Evolutionary conservation across 2,888 invertebrate genomes (phyloP), one percentile per base, ranked within the genome.

Genomic region (Tryphoninae sp.): DNA sequence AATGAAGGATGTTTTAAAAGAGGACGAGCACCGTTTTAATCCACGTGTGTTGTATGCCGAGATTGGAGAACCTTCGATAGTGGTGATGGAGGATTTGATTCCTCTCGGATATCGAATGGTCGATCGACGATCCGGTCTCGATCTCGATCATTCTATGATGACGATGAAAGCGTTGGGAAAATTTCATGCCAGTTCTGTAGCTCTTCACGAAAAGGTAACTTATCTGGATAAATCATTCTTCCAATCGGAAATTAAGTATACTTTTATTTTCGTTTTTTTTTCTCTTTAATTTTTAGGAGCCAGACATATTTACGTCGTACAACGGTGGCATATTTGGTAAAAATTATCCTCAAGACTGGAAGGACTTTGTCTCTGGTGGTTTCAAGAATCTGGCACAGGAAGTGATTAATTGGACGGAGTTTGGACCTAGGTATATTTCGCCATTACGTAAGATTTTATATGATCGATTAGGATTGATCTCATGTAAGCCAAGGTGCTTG

Each of bases 121-220:
- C 22, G 92, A 92, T 83, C 92, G 94, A 58, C 92, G 93, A 82
- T 86, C 86, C 67, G 94, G 94, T 13, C 91, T 94, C 23, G 93
- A 94, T 87, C 91, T 93, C 85, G 90, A 91, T 13, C 94, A 94
- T 86, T 92, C 92, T 78, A 86, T 92, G 53, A 84, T 93, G 49
- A 92, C 93, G 8, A 86, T 94, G 1, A 90, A 89, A 72, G 93
- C 93, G 87, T 86, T 94, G 86, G 94, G 93, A 1, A 92, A 91
- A 84, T 93, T 94, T 85, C 94, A 94, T 87, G 94, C 94, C 11
- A 92, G 93, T 22, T 94, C 94, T 0, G 92, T 94, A 82, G 91
- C 93, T 55, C 85, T 94, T 75, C 91, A 91, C 59, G 92, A 93
- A 86, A 93, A 93, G 92, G 94, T 94, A 88, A 87, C 86, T 2